Evolutionary conservation across 2,113 vertebrate genomes (phyloP).

Genomic region (Australoheros scitulus): DNA sequence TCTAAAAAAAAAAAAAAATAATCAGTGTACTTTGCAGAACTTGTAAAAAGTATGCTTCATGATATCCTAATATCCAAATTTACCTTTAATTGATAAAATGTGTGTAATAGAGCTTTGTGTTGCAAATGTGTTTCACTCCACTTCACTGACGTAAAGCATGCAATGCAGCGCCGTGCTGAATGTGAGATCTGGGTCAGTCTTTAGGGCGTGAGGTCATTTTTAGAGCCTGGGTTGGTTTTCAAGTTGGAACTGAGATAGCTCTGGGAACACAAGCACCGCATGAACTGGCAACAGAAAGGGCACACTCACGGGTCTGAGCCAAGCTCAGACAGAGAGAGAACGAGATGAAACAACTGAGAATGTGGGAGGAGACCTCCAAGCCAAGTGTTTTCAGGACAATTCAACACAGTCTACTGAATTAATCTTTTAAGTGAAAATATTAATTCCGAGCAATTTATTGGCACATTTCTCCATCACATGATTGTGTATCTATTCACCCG

Average conservation of each 20-base stretch:
- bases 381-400: constrained; percentile 58
- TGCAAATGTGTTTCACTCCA: background rate
- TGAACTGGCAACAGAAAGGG: constrained; percentile 72
- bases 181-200: constrained; percentile 24
- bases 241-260: constrained; percentile 69
- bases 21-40: background rate
- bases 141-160: constrained; percentile 12
- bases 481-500: constrained; percentile 76
- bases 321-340: constrained; percentile 44
- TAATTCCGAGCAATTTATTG: constrained; percentile 80
- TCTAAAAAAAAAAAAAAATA: background rate
- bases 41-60: background rate
- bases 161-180: constrained; percentile 13
- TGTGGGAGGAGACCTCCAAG: constrained; percentile 44
- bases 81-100: background rate
- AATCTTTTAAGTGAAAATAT: constrained; percentile 77
- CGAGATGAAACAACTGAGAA: constrained; percentile 32
- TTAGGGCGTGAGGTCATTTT: constrained; percentile 66
- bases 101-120: background rate
- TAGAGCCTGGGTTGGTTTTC: constrained; percentile 72
- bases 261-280: constrained; percentile 62
- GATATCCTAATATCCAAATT: background rate
- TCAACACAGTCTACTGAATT: constrained; percentile 66
- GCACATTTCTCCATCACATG: constrained; percentile 67
- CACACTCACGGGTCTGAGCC: constrained; percentile 53